These are phyloP conservation scores for Antechinus flavipes DNA, from an alignment of 2,113 vertebrate species.

Conservation along the genomic window DNA sequence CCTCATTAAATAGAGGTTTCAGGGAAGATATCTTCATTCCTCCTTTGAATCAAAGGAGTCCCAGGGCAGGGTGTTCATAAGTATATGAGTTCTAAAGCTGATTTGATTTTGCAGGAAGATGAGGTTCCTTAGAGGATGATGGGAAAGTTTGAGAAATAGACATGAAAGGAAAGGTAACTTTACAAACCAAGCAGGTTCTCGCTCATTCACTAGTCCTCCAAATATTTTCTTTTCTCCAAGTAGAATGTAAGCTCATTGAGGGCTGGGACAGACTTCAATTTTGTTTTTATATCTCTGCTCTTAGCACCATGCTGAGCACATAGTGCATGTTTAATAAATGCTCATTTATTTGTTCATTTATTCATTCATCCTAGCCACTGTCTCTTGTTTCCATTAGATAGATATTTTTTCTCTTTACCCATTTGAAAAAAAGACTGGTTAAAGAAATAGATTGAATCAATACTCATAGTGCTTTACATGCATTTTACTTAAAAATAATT, in stretches of 20 bases:
- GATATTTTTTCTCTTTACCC: background rate
- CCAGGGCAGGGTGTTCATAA: background rate
- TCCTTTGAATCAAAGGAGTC: background rate
- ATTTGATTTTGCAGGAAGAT: background rate
- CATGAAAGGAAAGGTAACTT: background rate
- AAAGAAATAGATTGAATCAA: background rate
- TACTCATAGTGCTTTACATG: background rate
- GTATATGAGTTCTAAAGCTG: background rate
- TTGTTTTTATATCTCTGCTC: background rate
- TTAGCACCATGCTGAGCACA: background rate
- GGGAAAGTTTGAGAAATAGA: background rate
- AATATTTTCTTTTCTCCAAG: background rate
- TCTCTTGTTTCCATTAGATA: background rate
- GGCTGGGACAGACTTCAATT: background rate
- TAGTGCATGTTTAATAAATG: background rate
- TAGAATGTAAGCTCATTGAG: background rate
- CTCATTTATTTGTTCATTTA: background rate
- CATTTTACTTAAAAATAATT: constrained; percentile 13
- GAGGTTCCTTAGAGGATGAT: background rate
- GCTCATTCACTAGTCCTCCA: background rate
- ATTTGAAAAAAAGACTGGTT: background rate
- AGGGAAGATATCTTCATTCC: background rate
- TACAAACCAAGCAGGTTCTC: background rate
- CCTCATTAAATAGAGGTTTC: background rate
- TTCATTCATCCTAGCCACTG: background rate